Base-by-base conservation (phyloP, 2,113 vertebrate genomes). In the Mellivora capensis region DNA sequence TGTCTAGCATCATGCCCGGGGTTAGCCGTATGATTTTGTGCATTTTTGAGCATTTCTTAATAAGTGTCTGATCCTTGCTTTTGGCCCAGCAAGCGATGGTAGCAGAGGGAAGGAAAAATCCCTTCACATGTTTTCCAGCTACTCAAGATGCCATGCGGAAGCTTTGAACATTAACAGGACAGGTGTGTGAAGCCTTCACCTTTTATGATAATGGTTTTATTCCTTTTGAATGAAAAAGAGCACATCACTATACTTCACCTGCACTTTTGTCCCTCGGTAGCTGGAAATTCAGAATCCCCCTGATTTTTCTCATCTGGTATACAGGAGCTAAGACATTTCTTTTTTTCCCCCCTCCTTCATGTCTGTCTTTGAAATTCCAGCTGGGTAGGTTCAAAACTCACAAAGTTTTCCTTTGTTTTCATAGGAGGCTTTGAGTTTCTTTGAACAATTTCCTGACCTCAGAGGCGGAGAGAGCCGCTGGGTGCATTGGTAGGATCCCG, bases 401-500 rank as follows among this genome's bases (percentile, higher is more conserved):
- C 77, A 54, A 57, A 14, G 11, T 27, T 93, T 76, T 76, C 15
- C 17, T 72, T 79, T 83, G n/a, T 57, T n/a, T 49, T 18, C 12
- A 6, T 59, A 21, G 0, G 5, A 90, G 27, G 27, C 57, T 29
- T 93, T 88, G 47, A 42, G 74, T 47, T 88, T 95, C 82, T 72
- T 93, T 37, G 49, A 71, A 85, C 13, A 2, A 47, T 42, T 44
- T 44, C 6, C 7, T 18, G 61, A 80, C 61, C 52, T 83, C 27
- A 1, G 10, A 29, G 23, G 61, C 9, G 4, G 20, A 47, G 39
- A 61, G 34, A 71, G 62, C 27, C 84, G n/a, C 1, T 62, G 44
- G 94, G 96, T 57, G 34, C 7, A 52, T 9, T 21, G 86, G 88
- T 95, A 34, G 12, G 80, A 94, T 61, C 3, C 77, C 85, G 23